Percentiles rank a stretch among this genome's conserved stretches.
Conservation (phyloP, 2,113 vertebrate species). For the Atherinomorus stipes region DNA sequence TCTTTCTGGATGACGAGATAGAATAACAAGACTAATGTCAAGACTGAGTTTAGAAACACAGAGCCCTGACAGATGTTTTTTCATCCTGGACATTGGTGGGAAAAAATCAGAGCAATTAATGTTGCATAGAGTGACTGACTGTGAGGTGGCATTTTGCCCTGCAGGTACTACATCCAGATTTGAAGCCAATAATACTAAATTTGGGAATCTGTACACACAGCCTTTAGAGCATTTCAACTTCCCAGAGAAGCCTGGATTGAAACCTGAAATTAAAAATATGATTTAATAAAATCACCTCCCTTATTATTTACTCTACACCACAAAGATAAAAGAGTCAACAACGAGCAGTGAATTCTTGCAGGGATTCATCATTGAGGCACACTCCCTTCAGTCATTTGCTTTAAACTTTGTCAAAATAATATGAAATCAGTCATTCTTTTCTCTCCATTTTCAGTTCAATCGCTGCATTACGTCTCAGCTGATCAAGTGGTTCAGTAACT, state of each 20-base stretch:
- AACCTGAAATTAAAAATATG: constrained; percentile 23
- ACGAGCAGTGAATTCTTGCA: neutral
- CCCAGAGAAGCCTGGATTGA: constrained; percentile 28
- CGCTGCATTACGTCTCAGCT: constrained; percentile 97
- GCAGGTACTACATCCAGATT: constrained; percentile 47
- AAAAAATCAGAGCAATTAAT: constrained; percentile 77
- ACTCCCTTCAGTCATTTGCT: neutral
- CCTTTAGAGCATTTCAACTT: constrained; percentile 25
- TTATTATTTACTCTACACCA: neutral
- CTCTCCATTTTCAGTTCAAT: constrained; percentile 88
- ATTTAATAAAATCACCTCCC: neutral
- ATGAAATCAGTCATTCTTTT: neutral
- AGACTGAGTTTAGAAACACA: constrained; percentile 81
- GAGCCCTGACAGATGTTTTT: constrained; percentile 79
- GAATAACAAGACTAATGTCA: constrained; percentile 84
- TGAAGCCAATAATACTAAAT: constrained; percentile 39
- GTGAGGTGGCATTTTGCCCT: constrained; percentile 57
- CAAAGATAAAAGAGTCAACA: neutral
- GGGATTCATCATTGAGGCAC: neutral
- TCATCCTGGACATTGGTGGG: constrained; percentile 75
- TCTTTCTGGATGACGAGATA: constrained; percentile 83
- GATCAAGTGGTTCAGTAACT: constrained; percentile 99
- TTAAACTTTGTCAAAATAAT: neutral
- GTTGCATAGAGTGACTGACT: constrained; percentile 54
- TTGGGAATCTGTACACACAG: constrained; percentile 11